A percentile compares a stretch with the other conserved stretches of the same genome.
These are phyloP conservation scores for Etia nguti DNA, from an alignment of 2,113 vertebrate genomes.

Conservation along the genomic window DNA sequence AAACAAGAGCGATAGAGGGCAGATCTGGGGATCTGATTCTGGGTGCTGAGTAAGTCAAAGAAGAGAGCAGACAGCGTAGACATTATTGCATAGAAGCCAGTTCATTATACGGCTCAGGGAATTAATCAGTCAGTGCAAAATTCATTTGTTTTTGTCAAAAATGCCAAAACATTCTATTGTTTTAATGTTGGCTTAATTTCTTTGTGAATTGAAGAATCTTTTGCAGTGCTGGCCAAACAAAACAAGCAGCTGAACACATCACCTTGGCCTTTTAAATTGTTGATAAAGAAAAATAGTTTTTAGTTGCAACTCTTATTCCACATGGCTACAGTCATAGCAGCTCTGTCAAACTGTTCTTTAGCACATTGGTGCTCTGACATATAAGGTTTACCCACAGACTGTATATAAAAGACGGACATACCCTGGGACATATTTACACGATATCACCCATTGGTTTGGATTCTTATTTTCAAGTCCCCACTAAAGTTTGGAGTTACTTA, in stretches of 20 bases:
- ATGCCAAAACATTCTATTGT: neutral
- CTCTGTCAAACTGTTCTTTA: neutral
- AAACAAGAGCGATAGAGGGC: neutral
- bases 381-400: neutral
- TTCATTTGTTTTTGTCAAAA: neutral
- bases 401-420: neutral
- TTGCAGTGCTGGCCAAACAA: neutral
- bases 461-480: neutral
- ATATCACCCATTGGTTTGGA: neutral
- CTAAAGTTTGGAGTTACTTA: accelerated
- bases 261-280: neutral
- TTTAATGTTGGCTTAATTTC: neutral
- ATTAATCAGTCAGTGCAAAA: neutral
- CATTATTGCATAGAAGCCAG: neutral
- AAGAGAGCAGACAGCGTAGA: neutral
- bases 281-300: neutral
- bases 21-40: neutral
- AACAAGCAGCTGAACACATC: neutral
- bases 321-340: neutral
- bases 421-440: neutral
- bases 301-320: no score
- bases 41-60: neutral
- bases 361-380: neutral
- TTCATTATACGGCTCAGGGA: neutral
- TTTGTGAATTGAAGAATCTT: neutral